A percentile compares a stretch with the other conserved stretches of the same genome.
phyloP scores from a whole-genome alignment of 35 echinoderm and acorn worm genomes.

The Heliocidaris erythrogramma region DNA sequence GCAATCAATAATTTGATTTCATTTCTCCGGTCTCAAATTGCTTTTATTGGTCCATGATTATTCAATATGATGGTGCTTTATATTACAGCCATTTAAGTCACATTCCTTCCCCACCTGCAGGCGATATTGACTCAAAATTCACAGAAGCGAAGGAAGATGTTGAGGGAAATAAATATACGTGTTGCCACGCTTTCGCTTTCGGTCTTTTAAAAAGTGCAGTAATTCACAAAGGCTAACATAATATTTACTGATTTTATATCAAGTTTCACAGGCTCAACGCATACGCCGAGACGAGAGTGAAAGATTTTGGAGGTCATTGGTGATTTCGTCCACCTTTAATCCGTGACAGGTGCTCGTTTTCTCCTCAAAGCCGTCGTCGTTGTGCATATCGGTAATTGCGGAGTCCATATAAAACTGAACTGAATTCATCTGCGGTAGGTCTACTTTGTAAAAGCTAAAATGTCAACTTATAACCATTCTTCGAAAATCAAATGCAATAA shows the following conservation, averaged over 20 bases:
- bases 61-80: not conserved
- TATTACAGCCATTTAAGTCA: not conserved
- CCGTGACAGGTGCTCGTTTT: no score
- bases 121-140: not conserved
- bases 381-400: no score
- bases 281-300: no score
- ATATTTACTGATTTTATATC: not conserved
- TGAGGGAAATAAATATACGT: not conserved
- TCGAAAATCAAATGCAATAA: no score
- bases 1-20: constrained; percentile 12
- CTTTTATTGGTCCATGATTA: not conserved
- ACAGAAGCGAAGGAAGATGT: not conserved
- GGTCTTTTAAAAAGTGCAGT: not conserved
- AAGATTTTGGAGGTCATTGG: no score
- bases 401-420: no score
- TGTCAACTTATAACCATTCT: no score
- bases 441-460: no score
- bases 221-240: not conserved
- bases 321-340: no score
- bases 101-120: not conserved
- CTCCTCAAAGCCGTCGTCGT: no score
- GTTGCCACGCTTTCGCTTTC: not conserved
- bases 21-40: not conserved
- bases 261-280: no score
- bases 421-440: no score